Base-by-base conservation (phyloP, 2,888 invertebrate species). In the Xanthostigma xanthostigma region DNA sequence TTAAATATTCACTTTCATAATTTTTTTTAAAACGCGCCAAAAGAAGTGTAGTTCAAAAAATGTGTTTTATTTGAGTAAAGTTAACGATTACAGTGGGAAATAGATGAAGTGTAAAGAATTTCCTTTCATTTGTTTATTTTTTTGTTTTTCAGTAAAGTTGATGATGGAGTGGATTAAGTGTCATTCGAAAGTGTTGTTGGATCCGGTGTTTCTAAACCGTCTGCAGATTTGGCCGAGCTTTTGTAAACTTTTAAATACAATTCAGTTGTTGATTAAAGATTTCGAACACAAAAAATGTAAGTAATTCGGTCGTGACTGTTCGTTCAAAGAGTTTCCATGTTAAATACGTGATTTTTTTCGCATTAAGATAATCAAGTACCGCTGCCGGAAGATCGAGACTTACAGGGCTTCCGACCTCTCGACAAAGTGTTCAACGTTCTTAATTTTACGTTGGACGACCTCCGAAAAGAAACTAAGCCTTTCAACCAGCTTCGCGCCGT, bases 161-260 rank as follows among this genome's bases (percentile, higher is more conserved):
- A 75, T 84, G 63, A 69, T 86, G 60, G 79, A 82, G 59, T 89
- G 87, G 84, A 69, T 82, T 55, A 65, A 66, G 56, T 67, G 72
- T 53, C 73, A 76, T 53, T 73, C 77, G 11, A 64, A 65, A 40
- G 67, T 73, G 51, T 62, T 79, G 51, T 64, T 68, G 49, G 69
- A 73, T 53, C 60, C 65, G 39, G 74, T 76, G 54, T 78, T 77
- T 60, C 69, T 69, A 43, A 70, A 72, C 50, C 69, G 76, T 45
- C 71, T 79, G 41, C 82, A 83, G 64, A 78, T 89, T 59, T 88
- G 88, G 88, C 81, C 81, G 9, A 83, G 85, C 60, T 69, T 87
- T 45, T 84, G 84, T 57, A 80, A 82, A 62, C 65, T 84, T n/a
- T 69, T 87, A 55, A 85, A 82, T 64, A 73, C 72, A 52, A 69